These are phyloP conservation scores for Coregonus clupeaformis DNA, from an alignment of 2,113 vertebrate species.

Conservation along the genomic window DNA sequence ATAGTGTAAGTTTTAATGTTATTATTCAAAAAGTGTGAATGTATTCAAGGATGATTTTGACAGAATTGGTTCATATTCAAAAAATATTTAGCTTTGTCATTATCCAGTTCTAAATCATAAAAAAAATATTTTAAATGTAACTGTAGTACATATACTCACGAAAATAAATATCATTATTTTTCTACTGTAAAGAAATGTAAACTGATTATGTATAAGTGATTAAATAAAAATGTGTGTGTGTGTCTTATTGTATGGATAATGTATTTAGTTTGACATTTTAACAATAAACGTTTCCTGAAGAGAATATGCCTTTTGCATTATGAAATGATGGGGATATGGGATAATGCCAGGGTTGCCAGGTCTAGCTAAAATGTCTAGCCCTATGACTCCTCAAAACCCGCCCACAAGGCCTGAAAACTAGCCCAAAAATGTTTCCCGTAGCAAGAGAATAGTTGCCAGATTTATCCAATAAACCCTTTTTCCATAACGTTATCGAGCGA, in stretches of 20 bases:
- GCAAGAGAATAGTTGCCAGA: too few relatives aligned
- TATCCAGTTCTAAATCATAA: not conserved
- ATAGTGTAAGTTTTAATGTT: not conserved
- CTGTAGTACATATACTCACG: not conserved
- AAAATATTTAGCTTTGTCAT: not conserved
- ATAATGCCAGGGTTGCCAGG: too few relatives aligned
- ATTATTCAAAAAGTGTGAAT: not conserved
- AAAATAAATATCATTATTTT: conserved; percentile 1
- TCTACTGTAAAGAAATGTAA: conserved; percentile 12
- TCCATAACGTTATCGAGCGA: too few relatives aligned
- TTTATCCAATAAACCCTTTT: too few relatives aligned
- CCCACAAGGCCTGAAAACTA: too few relatives aligned
- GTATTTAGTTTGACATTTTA: too few relatives aligned
- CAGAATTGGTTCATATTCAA: not conserved
- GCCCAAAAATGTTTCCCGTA: too few relatives aligned
- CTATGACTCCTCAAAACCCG: too few relatives aligned
- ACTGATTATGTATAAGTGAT: not conserved
- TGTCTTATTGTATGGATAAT: not conserved
- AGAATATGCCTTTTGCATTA: too few relatives aligned
- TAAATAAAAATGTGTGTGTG: not conserved
- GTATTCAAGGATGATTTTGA: not conserved
- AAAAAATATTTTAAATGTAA: not conserved
- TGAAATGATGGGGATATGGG: too few relatives aligned
- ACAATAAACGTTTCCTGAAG: too few relatives aligned
- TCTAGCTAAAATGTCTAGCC: too few relatives aligned